Evolutionary conservation across 2,797 vertebrate species (phyloP).

Genomic region (Epinephelus awoara): DNA sequence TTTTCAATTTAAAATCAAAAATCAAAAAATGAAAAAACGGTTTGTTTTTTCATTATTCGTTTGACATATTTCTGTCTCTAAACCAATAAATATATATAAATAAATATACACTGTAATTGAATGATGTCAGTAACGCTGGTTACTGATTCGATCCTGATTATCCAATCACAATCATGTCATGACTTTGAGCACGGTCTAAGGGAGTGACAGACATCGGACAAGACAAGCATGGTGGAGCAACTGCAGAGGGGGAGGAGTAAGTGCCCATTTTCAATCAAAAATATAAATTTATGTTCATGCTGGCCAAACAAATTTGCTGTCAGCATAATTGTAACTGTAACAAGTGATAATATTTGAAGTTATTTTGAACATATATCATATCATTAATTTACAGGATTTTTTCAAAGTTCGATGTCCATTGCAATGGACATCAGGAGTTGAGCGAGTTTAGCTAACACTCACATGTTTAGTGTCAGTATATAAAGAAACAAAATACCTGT

Average conservation of each 20-base stretch:
- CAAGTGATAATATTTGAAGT: constrained; percentile 9
- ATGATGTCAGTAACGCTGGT: background rate
- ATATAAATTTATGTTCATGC: constrained; percentile 9
- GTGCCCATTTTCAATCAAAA: constrained; percentile 6
- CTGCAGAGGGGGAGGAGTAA: background rate
- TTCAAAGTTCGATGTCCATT: background rate
- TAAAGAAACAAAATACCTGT: constrained; percentile 6
- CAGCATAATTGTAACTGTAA: background rate
- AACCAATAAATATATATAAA: constrained; percentile 17
- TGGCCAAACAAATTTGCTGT: constrained; percentile 2
- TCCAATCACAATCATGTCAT: constrained; percentile 6
- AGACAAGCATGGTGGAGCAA: background rate
- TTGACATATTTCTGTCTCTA: constrained; percentile 13
- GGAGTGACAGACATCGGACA: constrained; percentile 13
- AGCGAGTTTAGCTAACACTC: background rate
- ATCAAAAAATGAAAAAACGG: too few relatives aligned
- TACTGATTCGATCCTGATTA: constrained; percentile 12
- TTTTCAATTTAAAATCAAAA: too few relatives aligned
- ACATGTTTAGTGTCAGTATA: constrained; percentile 13
- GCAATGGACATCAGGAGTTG: constrained; percentile 1
- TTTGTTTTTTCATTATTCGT: too few relatives aligned
- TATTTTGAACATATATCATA: background rate
- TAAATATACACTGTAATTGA: background rate
- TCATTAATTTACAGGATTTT: background rate
- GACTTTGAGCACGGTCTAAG: background rate